Conservation (phyloP, 2,888 invertebrate species). For the Pollenia angustigena region DNA sequence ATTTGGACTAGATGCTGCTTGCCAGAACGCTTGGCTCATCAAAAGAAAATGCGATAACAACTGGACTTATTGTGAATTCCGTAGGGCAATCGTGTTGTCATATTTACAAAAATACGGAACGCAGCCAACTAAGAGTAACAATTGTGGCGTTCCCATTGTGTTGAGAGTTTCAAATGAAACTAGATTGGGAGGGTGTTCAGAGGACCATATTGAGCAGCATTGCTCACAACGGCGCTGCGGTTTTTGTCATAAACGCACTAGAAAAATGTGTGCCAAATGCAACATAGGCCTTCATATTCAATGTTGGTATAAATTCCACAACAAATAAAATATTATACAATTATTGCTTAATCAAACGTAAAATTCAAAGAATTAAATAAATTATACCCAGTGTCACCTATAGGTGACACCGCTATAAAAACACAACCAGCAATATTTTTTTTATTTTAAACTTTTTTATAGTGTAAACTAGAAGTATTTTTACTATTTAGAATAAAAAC, state of each 20-base stretch:
- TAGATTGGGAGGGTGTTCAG: not conserved
- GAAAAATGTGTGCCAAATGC: slow-evolving; percentile 44
- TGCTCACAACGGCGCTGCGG: slow-evolving; percentile 18
- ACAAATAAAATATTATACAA: not conserved
- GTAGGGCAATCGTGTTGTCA: not conserved
- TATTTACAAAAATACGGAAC: slow-evolving; percentile 8
- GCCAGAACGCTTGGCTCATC: slow-evolving; percentile 22
- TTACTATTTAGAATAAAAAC: no score
- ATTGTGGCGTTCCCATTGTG: slow-evolving; percentile 24
- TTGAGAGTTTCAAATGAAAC: slow-evolving; percentile 1
- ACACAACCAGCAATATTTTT: no score
- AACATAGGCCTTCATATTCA: slow-evolving; percentile 28
- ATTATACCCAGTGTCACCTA: no score
- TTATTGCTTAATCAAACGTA: no score
- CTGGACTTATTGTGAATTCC: slow-evolving; percentile 10
- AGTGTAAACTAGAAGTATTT: no score
- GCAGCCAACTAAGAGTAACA: not conserved
- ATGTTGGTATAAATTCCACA: slow-evolving; percentile 29
- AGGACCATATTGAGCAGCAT: slow-evolving; percentile 1
- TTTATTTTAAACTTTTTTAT: no score
- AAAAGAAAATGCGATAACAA: not conserved
- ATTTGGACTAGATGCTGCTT: slow-evolving; percentile 30
- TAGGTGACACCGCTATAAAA: no score
- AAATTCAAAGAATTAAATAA: no score
- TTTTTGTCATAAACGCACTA: slow-evolving; percentile 19